phyloP scores from a whole-genome alignment of 1,140 invertebrate genomes.

The Orussus abietinus region DNA sequence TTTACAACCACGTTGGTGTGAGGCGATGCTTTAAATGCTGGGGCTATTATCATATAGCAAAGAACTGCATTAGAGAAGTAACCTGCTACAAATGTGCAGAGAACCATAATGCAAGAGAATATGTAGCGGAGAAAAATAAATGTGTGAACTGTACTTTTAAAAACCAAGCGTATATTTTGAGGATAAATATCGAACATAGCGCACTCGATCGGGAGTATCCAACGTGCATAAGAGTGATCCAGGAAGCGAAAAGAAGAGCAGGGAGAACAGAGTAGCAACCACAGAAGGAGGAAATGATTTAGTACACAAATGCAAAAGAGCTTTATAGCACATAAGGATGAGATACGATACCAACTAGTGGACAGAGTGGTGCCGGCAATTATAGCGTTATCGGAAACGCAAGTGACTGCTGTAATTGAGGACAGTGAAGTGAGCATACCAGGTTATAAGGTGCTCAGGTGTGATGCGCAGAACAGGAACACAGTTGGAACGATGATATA shows the following conservation, averaged over 20 bases:
- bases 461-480: slow-evolving; percentile 13
- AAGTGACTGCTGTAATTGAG: neutral
- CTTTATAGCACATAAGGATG: slow-evolving; percentile 3
- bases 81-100: slow-evolving; percentile 14
- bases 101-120: slow-evolving; percentile 9
- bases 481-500: slow-evolving; percentile 9
- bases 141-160: slow-evolving; percentile 16
- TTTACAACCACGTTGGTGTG: slow-evolving; percentile 5
- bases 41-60: slow-evolving; percentile 13
- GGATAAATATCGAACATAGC: neutral
- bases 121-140: slow-evolving; percentile 1
- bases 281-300: slow-evolving; percentile 2
- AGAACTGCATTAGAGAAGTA: slow-evolving; percentile 10
- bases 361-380: slow-evolving; percentile 1
- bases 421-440: slow-evolving; percentile 6
- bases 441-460: slow-evolving; percentile 10
- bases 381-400: slow-evolving; percentile 4
- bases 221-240: neutral
- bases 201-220: neutral
- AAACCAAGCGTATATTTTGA: slow-evolving; percentile 2
- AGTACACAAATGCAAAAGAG: slow-evolving; percentile 13
- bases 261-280: neutral
- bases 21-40: slow-evolving; percentile 16
- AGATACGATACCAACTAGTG: slow-evolving; percentile 5
- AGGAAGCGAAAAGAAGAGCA: neutral